Percentiles rank a stretch among this genome's conserved stretches.
phyloP scores from a whole-genome alignment of 2,888 invertebrate genomes.

The Hartigia nigra region DNA sequence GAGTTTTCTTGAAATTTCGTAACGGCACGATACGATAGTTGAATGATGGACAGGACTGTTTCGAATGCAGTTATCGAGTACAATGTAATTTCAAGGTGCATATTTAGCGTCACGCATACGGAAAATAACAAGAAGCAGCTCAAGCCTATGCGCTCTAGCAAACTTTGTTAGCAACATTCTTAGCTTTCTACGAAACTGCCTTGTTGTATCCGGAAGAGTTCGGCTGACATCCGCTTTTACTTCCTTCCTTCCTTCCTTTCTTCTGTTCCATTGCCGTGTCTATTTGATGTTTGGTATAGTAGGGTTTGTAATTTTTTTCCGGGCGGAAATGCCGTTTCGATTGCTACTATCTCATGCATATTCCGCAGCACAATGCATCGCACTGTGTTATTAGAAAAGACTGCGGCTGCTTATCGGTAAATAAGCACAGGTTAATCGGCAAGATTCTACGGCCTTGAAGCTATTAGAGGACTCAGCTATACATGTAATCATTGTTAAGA shows the following conservation, averaged over 20 bases:
- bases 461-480: background rate
- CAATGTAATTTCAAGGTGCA: background rate
- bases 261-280: background rate
- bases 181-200: background rate
- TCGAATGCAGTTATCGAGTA: background rate
- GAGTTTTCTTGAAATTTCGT: background rate
- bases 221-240: background rate
- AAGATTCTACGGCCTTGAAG: background rate
- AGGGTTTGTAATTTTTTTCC: background rate
- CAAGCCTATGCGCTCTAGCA: background rate
- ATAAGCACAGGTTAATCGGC: background rate
- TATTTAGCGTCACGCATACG: background rate
- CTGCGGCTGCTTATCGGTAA: background rate
- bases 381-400: background rate
- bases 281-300: background rate
- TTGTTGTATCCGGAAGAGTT: background rate
- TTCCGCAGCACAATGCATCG: background rate
- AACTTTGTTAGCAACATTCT: background rate
- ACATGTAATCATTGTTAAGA: background rate
- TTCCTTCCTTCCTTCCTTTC: background rate
- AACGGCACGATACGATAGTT: background rate
- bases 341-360: background rate
- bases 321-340: background rate
- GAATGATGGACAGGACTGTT: background rate
- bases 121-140: background rate